These are phyloP conservation scores for Leucoraja ocellata DNA, from an alignment of 2,797 vertebrate species.

Conservation along the genomic window DNA sequence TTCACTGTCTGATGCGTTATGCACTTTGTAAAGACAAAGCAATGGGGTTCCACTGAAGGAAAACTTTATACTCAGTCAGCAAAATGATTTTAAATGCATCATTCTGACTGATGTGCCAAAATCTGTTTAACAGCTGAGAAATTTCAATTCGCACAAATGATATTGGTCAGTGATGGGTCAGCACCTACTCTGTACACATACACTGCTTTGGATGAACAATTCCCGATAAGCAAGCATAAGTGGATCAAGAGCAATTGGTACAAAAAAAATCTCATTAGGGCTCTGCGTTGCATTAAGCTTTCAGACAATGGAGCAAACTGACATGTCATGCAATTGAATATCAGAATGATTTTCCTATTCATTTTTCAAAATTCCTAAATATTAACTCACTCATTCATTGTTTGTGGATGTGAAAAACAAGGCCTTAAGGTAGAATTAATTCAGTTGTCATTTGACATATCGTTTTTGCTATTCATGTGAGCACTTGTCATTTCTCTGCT, in stretches of 20 bases:
- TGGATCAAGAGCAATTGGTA: conserved; percentile 6
- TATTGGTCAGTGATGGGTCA: background rate
- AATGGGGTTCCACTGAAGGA: background rate
- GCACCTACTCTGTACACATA: too few species aligned
- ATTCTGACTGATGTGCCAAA: background rate
- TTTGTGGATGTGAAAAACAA: background rate
- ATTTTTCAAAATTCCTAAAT: background rate
- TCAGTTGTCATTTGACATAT: background rate
- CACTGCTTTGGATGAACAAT: background rate
- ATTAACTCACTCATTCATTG: background rate
- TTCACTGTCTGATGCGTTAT: background rate
- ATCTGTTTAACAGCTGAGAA: conserved; percentile 1
- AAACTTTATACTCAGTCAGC: background rate
- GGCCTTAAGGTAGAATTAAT: background rate
- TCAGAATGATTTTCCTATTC: background rate
- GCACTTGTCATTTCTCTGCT: background rate
- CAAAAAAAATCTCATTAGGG: background rate
- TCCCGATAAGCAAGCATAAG: background rate
- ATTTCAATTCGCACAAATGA: background rate
- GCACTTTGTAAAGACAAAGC: background rate
- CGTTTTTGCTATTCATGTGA: background rate
- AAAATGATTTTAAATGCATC: background rate
- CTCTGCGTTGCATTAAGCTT: background rate
- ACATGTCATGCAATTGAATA: background rate
- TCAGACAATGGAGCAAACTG: background rate